Evolutionary conservation across 2,113 vertebrate species (phyloP).

Genomic region (Puma concolor): DNA sequence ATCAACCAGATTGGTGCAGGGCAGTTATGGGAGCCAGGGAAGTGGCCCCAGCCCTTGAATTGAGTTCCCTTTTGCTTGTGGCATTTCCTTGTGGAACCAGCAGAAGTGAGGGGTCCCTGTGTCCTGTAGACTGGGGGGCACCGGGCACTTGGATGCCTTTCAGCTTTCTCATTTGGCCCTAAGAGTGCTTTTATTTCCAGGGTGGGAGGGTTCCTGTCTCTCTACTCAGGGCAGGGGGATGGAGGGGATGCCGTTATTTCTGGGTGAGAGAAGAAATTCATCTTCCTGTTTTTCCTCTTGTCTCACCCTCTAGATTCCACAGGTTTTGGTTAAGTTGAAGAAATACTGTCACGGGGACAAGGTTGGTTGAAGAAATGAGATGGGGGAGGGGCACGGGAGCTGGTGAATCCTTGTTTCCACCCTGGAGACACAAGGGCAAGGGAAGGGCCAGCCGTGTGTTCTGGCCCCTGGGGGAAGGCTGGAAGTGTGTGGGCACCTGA

Average conservation of each 20-base stretch:
- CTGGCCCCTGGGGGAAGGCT: not conserved
- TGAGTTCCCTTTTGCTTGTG: not conserved
- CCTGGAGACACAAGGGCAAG: not conserved
- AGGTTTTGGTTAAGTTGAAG: constrained; percentile 96
- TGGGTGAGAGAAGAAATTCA: not conserved
- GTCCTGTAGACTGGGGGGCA: not conserved
- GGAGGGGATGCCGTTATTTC: not conserved
- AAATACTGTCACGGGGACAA: constrained; percentile 95
- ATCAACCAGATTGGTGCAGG: not conserved
- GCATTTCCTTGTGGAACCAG: not conserved
- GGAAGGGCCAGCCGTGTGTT: not conserved
- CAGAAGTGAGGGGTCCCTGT: not conserved
- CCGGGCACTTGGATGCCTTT: not conserved
- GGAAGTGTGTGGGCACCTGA: fast-evolving
- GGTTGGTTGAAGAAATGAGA: constrained; percentile 82
- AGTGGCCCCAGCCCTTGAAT: not conserved
- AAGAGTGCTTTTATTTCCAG: not conserved
- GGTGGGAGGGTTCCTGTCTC: not conserved
- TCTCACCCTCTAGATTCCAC: constrained; percentile 90
- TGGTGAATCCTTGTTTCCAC: fast-evolving
- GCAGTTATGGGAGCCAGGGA: not conserved
- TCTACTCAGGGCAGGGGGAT: not conserved
- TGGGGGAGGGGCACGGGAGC: not conserved
- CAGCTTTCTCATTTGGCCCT: not conserved
- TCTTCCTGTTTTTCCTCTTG: not conserved